Conservation (phyloP, 2,113 vertebrate genomes). For the Percopsis transmontana region DNA sequence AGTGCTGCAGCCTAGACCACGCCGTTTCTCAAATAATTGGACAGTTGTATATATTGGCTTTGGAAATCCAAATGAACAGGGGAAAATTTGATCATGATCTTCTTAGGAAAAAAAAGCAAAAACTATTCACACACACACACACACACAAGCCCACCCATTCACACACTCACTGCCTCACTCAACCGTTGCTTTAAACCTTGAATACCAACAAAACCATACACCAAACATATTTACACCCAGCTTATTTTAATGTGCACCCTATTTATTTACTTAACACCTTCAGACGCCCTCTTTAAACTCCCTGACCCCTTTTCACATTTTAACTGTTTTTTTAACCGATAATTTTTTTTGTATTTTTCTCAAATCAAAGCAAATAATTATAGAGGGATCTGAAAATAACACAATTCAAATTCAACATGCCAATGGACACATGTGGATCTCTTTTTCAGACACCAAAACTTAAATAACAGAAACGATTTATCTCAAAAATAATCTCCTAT, state of each 20-base stretch:
- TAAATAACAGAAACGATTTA: not conserved
- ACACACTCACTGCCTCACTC: conserved; percentile 45
- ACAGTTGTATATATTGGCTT: conserved; percentile 16
- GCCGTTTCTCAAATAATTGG: not conserved
- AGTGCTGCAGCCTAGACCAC: not conserved
- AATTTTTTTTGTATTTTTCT: too few species aligned
- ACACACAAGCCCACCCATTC: conserved; percentile 56
- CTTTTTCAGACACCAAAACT: not conserved
- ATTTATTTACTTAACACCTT: conserved; percentile 50
- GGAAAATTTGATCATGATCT: conserved; percentile 21
- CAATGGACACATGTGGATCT: too few species aligned
- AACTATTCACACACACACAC: conserved; percentile 18
- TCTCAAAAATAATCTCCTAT: not conserved
- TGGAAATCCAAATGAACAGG: conserved; percentile 10
- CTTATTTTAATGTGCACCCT: conserved; percentile 36
- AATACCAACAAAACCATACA: conserved; percentile 58
- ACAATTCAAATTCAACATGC: too few species aligned
- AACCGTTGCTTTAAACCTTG: conserved; percentile 24
- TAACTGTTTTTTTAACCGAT: not conserved
- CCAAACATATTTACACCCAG: conserved; percentile 61
- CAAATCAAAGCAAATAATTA: too few species aligned
- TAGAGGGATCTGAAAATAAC: too few species aligned
- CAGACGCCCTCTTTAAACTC: conserved; percentile 24
- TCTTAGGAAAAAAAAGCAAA: conserved; percentile 11
- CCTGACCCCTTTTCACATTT: conserved; percentile 6